Evolutionary conservation across 2,888 invertebrate species (phyloP), one percentile per base, ranked within the genome.

Genomic region (Ornithoptera priamus): DNA sequence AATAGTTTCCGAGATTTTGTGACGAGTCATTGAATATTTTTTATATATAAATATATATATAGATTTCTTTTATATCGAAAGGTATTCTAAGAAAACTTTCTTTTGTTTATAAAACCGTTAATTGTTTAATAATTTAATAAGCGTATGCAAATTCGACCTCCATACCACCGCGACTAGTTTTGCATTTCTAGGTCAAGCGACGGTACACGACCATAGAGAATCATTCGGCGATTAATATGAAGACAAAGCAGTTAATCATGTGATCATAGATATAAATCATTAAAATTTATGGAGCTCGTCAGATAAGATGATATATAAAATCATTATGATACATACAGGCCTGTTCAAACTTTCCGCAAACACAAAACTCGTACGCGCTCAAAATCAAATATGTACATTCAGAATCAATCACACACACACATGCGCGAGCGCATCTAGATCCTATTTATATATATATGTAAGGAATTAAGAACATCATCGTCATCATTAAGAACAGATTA

Each of bases 121-220:
- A 67, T 42, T 46, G 57, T 65, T 58, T 46, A 59, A 60, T 50
- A 30, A 39, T 68, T 63, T 63, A 59, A 68, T 59, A 36, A 22
- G 61, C 65, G 61, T 61, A 69, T 65, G 65, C 65, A 69, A 69
- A 69, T 68, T 42, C 22, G 56, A 64, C 64, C 64, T 30, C 64
- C 59, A 68, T 58, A n/a, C 50, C 20, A 39, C n/a, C 20, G 62
- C 39, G 64, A 64, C 53, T 64, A 53, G 63, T 60, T 68, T 36
- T 59, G 68, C 36, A 61, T 69, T 69, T 65, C 39, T 69, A 24
- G 69, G 69, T 61, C 69, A 65, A 10, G 17, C 12, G 60, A 24
- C 39, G 8, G 20, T 17, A 7, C 24, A 42, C 39, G 18, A 12
- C 20, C 30, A 30, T 30, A 30, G n/a, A 22, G 60, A 60, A 61